Percentiles rank a stretch among this genome's conserved stretches.
Evolutionary conservation across 2,888 invertebrate species (phyloP).

Genomic region (Drosophila putrida): DNA sequence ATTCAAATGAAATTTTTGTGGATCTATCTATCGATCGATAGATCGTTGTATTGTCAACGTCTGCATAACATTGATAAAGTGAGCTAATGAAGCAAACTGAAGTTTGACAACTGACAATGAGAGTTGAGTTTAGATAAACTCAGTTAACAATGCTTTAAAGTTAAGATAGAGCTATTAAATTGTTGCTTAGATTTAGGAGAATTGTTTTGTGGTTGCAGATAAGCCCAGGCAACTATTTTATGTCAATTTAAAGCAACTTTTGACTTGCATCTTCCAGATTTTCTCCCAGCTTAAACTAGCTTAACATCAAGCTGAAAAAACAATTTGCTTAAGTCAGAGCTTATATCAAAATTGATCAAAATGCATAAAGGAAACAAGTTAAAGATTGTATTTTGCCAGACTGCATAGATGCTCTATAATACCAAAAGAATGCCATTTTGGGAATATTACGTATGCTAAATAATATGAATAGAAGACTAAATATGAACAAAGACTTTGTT

Average conservation of each 20-base stretch:
- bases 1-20: constrained; percentile 40
- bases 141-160: constrained; percentile 23
- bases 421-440: background rate
- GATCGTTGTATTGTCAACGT: constrained; percentile 42
- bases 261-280: constrained; percentile 2
- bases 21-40: constrained; percentile 41
- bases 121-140: constrained; percentile 42
- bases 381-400: background rate
- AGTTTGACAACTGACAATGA: background rate
- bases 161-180: constrained; percentile 50
- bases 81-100: constrained; percentile 35
- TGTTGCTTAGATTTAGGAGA: constrained; percentile 21
- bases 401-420: background rate
- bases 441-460: background rate
- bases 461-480: background rate
- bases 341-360: constrained; percentile 69
- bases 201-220: constrained; percentile 27
- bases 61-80: constrained; percentile 52
- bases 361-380: constrained; percentile 24
- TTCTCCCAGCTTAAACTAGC: constrained; percentile 27
- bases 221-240: constrained; percentile 18
- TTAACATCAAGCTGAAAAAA: constrained; percentile 36
- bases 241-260: constrained; percentile 14
- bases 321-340: constrained; percentile 56
- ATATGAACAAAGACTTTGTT: no score